Evolutionary conservation across 1,140 invertebrate genomes (phyloP), one percentile per base, ranked within the genome.

Genomic region (Andricus grossulariae): DNA sequence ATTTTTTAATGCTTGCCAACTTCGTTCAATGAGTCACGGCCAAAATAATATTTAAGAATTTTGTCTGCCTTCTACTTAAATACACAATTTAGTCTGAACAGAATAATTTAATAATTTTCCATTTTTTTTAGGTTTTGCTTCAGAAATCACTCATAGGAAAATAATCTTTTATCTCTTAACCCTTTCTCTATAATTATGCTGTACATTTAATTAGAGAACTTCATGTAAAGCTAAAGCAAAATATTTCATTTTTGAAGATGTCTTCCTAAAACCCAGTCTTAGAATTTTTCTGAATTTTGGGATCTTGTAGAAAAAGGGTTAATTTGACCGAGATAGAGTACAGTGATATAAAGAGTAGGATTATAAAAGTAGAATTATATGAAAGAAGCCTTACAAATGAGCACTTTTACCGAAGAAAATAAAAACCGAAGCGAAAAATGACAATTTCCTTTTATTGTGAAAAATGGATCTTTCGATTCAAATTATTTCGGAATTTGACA

Each of bases 261-360:
- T 60, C 57, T 60, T 60, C 57, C 57, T 60, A 15, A 18, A 15
- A 60, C 11, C 16, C 25, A 18, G 25, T 57, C 19, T 13, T 11
- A 57, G 19, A 18, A 54, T n/a, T 54, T 54, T 54, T 54, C 18
- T 19, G 52, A 54, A 54, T 54, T 54, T n/a, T 18, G n/a, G n/a
- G 52, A 54, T 32, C 57, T 32, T 32, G 16, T 60, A 32, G 21
- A 60, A 32, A 32, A 60, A 60, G 57, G 57, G 21, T 60, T 60
- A 60, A 60, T 25, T 60, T 32, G 13, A 60, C 25, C 21, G 57
- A 15, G 13, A 25, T 4, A 10, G 2, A 32, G 57, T 32, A 60
- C 21, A 60, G 57, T 57, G 25, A 60, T n/a, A 54, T 19, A 8
- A 54, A 60, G 10, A 5, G 12, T 60, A 32, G 21, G 32, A 32